Evolutionary conservation across 2,888 invertebrate species (phyloP).

Genomic region (Caenorhabditis sulstoni): DNA sequence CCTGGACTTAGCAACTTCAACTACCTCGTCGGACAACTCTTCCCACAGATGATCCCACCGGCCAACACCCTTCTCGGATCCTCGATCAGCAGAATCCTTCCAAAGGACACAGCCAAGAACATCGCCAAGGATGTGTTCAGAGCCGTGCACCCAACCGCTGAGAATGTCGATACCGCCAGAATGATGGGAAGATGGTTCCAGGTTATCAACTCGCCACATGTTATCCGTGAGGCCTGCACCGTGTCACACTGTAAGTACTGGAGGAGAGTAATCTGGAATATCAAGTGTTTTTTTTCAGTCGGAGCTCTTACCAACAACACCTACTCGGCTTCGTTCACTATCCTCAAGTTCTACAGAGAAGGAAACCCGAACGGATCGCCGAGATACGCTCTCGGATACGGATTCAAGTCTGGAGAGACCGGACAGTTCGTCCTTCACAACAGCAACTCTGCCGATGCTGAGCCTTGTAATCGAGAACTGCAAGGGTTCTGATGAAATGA

Average conservation of each 20-base stretch:
- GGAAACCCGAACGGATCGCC: constrained; percentile 81
- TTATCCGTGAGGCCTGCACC: constrained; percentile 81
- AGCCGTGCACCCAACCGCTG: constrained; percentile 80
- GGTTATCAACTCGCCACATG: constrained; percentile 81
- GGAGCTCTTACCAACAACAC: constrained; percentile 81
- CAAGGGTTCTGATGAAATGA: not conserved
- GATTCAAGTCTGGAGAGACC: constrained; percentile 80
- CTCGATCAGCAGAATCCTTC: constrained; percentile 80
- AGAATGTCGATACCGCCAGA: constrained; percentile 80
- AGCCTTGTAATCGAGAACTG: constrained; percentile 76
- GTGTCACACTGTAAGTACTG: constrained; percentile 79
- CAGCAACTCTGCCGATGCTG: constrained; percentile 80
- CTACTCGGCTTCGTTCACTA: constrained; percentile 81
- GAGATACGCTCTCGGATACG: constrained; percentile 80
- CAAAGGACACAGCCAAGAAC: constrained; percentile 80
- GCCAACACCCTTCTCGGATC: constrained; percentile 80
- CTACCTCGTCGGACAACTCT: constrained; percentile 80
- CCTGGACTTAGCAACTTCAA: constrained; percentile 81
- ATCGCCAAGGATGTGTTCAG: constrained; percentile 80
- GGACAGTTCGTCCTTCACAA: constrained; percentile 81
- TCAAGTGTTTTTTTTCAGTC: constrained; percentile 72
- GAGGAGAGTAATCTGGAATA: not conserved
- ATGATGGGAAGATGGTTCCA: constrained; percentile 82
- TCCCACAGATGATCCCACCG: constrained; percentile 81
- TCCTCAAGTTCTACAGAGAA: constrained; percentile 81